Evolutionary conservation across 2,113 vertebrate species (phyloP).

Genomic region (Etheostoma spectabile): DNA sequence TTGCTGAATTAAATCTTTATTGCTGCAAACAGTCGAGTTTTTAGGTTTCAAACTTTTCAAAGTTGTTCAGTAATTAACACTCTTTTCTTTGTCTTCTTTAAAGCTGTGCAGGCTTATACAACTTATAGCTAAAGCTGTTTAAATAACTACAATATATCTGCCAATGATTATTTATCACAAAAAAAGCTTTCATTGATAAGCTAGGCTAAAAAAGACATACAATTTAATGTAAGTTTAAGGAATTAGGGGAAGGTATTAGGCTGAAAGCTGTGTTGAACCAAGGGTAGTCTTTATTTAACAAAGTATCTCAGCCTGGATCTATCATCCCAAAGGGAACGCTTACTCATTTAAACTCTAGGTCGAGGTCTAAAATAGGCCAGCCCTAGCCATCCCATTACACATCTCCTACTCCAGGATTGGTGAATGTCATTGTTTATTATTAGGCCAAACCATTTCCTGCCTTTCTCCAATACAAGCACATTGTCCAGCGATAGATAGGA

Average conservation of each 20-base stretch:
- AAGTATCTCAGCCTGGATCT: conserved; percentile 44
- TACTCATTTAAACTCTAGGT: conserved; percentile 65
- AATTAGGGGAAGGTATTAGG: conserved; percentile 1
- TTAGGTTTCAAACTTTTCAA: background rate
- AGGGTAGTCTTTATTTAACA: conserved; percentile 61
- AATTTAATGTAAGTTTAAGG: background rate
- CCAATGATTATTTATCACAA: background rate
- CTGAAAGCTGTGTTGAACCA: conserved; percentile 46
- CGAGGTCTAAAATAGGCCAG: conserved; percentile 68
- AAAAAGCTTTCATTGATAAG: conserved; percentile 21
- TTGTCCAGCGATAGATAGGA: conserved; percentile 46
- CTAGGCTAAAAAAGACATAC: conserved; percentile 2
- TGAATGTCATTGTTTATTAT: conserved; percentile 81
- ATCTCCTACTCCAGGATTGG: conserved; percentile 61
- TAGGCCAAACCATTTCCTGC: conserved; percentile 77
- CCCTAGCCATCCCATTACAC: conserved; percentile 61
- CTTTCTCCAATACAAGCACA: conserved; percentile 71
- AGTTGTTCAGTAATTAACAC: background rate
- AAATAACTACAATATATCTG: conserved; percentile 1
- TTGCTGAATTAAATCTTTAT: background rate
- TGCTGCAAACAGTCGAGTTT: background rate
- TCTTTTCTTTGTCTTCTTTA: conserved; percentile 4
- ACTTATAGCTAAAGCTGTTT: conserved; percentile 4
- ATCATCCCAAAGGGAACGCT: conserved; percentile 63
- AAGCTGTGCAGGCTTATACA: background rate